phyloP scores from a whole-genome alignment of 2,113 vertebrate genomes.

The Microtus richardsoni region DNA sequence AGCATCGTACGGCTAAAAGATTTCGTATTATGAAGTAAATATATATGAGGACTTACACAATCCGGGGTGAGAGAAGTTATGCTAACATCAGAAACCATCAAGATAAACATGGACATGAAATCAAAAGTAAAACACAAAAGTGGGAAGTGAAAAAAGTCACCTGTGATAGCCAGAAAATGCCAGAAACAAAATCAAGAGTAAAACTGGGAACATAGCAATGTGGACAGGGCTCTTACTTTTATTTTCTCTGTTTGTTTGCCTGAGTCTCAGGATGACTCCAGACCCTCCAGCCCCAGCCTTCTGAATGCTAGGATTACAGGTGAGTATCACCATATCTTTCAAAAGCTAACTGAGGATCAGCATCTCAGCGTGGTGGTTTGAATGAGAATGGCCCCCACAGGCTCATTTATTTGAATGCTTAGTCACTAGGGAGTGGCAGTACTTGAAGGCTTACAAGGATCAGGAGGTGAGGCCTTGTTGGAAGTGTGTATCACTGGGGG shows the following conservation, averaged over 20 bases:
- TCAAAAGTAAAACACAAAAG: constrained; percentile 24
- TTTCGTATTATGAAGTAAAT: neutral
- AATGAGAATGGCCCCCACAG: neutral
- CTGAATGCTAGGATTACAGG: neutral
- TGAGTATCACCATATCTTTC: neutral
- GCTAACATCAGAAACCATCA: neutral
- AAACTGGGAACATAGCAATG: neutral
- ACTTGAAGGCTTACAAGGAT: neutral
- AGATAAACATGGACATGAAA: constrained; percentile 2
- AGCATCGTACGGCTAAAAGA: constrained; percentile 16
- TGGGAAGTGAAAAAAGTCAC: too few species aligned
- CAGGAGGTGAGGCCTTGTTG: neutral
- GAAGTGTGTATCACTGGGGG: neutral
- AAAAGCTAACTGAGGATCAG: neutral
- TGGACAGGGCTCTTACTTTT: neutral
- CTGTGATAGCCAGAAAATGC: neutral
- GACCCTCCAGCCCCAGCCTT: neutral
- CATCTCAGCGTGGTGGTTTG: neutral
- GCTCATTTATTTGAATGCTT: neutral
- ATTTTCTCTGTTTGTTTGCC: neutral
- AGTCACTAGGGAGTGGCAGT: neutral
- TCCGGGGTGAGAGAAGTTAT: neutral
- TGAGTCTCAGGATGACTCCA: neutral
- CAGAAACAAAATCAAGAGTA: neutral
- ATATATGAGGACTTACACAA: neutral